Base-by-base conservation (phyloP, 2,797 vertebrate species). In the Chaunax sp. region DNA sequence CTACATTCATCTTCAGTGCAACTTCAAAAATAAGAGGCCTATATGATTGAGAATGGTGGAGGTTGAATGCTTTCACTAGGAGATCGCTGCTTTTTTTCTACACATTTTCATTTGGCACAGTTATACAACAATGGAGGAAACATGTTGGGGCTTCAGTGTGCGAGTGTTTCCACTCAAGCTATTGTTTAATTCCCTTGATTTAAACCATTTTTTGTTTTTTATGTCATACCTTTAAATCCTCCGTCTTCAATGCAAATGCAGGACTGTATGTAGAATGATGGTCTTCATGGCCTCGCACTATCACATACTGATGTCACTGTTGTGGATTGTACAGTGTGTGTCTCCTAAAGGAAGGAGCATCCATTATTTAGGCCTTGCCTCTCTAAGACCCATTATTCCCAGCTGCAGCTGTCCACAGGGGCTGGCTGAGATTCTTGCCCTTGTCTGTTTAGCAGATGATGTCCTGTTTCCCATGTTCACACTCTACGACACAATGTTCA, bases 251-350 rank as follows among this genome's bases (percentile, higher is more conserved):
- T 30, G 47, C 26, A 33, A 9, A n/a, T 52, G 10, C 25, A 26
- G 19, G 7, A 20, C 43, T 51, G 16, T 41, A 58, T 3, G 1
- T 5, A 54, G 13, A 1, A 28, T 37, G 19, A 23, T 49, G 38
- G 43, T 35, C 33, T 35, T n/a, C n/a, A n/a, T n/a, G n/a, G n/a
- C n/a, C n/a, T n/a, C n/a, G n/a, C 54, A 41, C 43, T 64, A 43
- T 56, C 18, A 75, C 64, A 46, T 90, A 92, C 93, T 92, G 91
- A 63, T n/a, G n/a, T n/a, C n/a, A n/a, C n/a, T 91, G 92, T 94
- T 94, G 89, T 90, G 84, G 86, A 87, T 59, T 58, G n/a, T 61
- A 60, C 46, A 50, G 49, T 30, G 38, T 51, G 56, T 72, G 65
- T 81, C 33, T 86, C 82, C 56, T 81, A 59, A 85, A 75, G 64